Evolutionary conservation across 30 jellyfish, hydroid and myxozoan species (phyloP).

Genomic region (Turritopsis dohrnii): DNA sequence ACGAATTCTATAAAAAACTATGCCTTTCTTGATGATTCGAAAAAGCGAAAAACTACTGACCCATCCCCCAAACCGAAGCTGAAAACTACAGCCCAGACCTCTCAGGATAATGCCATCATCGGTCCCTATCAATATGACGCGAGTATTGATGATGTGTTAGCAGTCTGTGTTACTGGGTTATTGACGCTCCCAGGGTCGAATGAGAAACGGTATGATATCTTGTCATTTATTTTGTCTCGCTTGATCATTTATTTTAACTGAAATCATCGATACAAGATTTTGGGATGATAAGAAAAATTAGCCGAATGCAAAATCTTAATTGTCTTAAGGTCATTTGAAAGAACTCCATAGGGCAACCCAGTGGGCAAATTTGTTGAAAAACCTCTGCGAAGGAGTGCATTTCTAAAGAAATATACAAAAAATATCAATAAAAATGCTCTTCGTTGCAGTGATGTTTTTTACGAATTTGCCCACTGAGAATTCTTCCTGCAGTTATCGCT

Average conservation of each 20-base stretch:
- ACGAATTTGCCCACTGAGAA: too few relatives aligned
- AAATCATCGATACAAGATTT: neutral
- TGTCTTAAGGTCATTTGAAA: too few relatives aligned
- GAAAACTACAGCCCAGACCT: neutral
- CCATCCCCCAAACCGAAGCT: neutral
- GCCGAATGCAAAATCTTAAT: too few relatives aligned
- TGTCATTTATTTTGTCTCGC: neutral
- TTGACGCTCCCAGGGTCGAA: slow-evolving; percentile 21
- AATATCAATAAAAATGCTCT: too few relatives aligned
- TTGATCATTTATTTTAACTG: neutral
- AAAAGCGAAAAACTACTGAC: neutral
- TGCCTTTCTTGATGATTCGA: neutral
- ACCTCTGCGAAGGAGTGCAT: too few relatives aligned
- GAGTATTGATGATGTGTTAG: slow-evolving; percentile 1
- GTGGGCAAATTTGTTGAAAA: too few relatives aligned
- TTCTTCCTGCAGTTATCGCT: too few relatives aligned
- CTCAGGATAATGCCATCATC: neutral
- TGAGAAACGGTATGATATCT: slow-evolving; percentile 3
- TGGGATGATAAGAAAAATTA: neutral
- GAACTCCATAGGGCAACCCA: too few relatives aligned
- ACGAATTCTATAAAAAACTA: neutral
- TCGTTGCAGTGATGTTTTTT: too few relatives aligned
- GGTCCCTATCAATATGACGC: slow-evolving; percentile 24
- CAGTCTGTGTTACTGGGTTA: slow-evolving; percentile 12
- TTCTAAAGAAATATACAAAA: too few relatives aligned